These are phyloP conservation scores for Rhagoletis pomonella DNA, from an alignment of 1,140 invertebrate genomes.

Conservation along the genomic window DNA sequence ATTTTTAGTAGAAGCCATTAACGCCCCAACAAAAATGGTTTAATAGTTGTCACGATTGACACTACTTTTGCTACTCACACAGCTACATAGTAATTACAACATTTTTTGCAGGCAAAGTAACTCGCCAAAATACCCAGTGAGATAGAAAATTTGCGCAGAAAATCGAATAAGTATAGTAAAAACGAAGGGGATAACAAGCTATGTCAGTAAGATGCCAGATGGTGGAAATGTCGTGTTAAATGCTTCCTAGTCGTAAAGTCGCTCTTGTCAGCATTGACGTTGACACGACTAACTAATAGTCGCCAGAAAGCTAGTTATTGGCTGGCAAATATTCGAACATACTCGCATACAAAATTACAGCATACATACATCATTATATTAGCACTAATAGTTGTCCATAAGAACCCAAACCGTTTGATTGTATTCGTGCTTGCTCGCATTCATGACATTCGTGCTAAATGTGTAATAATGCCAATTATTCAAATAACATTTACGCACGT, in stretches of 20 bases:
- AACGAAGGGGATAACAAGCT: neutral
- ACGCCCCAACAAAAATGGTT: neutral
- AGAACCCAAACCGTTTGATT: neutral
- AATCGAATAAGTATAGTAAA: neutral
- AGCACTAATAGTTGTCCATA: no score
- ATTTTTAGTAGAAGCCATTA: neutral
- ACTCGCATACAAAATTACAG: neutral
- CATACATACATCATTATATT: neutral
- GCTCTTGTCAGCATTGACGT: constrained; percentile 42
- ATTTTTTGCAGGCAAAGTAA: constrained; percentile 6
- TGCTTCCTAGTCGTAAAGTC: neutral
- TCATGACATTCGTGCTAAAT: constrained; percentile 13
- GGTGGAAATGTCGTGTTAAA: constrained; percentile 41
- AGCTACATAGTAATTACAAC: neutral
- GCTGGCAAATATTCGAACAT: neutral
- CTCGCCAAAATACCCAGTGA: neutral
- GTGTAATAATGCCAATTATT: constrained; percentile 40
- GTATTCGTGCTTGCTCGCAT: neutral
- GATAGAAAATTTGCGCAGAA: neutral
- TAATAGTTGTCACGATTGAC: neutral
- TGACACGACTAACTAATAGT: constrained; percentile 36
- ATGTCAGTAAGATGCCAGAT: neutral
- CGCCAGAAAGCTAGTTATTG: constrained; percentile 32
- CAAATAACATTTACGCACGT: neutral
- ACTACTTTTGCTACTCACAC: constrained; percentile 11